Percentiles rank a stretch among this genome's conserved stretches.
Evolutionary conservation across 2,888 invertebrate genomes (phyloP).

Genomic region (Parascotia fuliginaria): DNA sequence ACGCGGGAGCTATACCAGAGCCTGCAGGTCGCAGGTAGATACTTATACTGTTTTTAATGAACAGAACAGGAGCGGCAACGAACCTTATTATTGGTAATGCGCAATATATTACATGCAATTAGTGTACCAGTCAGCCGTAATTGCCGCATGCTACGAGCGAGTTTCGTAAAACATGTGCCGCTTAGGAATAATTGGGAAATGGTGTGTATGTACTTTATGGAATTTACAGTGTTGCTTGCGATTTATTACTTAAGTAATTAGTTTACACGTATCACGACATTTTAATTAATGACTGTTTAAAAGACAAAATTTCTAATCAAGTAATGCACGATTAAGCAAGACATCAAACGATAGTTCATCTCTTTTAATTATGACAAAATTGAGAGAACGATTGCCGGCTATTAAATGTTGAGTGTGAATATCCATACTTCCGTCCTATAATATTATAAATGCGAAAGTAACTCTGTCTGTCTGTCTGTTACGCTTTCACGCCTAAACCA

Average conservation of each 20-base stretch:
- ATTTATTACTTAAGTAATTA: slow-evolving; percentile 32
- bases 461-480: too few species aligned
- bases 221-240: slow-evolving; percentile 28
- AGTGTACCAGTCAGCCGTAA: slow-evolving; percentile 43
- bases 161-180: slow-evolving; percentile 44
- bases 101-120: slow-evolving; percentile 54
- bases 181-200: slow-evolving; percentile 28
- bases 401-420: too few species aligned
- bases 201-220: slow-evolving; percentile 35
- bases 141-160: slow-evolving; percentile 39
- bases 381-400: too few species aligned
- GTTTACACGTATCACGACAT: too few species aligned
- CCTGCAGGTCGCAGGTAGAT: slow-evolving; percentile 46
- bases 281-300: too few species aligned
- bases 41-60: slow-evolving; percentile 62
- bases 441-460: too few species aligned
- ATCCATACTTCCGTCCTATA: too few species aligned
- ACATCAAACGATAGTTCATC: too few species aligned
- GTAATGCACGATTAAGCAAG: too few species aligned
- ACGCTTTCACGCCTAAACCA: too few species aligned
- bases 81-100: slow-evolving; percentile 56
- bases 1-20: not conserved
- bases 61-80: slow-evolving; percentile 50
- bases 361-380: too few species aligned
- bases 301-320: too few species aligned